Conservation (phyloP, 2,888 invertebrate genomes). For the Thymelicus sylvestris region DNA sequence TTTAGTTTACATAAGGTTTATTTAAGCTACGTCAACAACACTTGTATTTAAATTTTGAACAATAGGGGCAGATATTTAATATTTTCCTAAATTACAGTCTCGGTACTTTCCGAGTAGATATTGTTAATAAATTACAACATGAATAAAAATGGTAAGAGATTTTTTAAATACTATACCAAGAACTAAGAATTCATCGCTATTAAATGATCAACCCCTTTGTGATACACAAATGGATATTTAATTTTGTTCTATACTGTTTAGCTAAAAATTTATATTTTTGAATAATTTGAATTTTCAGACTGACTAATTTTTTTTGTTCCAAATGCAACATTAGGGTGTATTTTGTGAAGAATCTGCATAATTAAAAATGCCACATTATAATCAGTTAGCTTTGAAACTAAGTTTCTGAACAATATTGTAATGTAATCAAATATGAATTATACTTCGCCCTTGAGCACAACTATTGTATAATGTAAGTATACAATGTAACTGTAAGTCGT, state of each 20-base stretch:
- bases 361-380: background rate
- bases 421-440: constrained; percentile 8
- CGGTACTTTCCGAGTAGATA: no score
- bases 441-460: constrained; percentile 45
- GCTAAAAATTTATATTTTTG: constrained; percentile 4
- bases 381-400: background rate
- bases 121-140: no score
- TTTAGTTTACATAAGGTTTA: constrained; percentile 10
- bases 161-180: no score
- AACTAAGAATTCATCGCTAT: no score
- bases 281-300: no score
- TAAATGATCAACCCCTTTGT: no score
- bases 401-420: constrained; percentile 9
- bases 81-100: background rate
- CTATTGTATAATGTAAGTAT: constrained; percentile 51
- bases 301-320: no score
- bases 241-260: no score
- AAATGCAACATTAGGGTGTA: no score
- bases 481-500: constrained; percentile 60
- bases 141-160: no score
- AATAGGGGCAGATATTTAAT: background rate
- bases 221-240: no score
- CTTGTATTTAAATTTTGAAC: background rate
- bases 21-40: background rate
- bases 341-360: no score